Base-by-base conservation (phyloP, 2,113 vertebrate species). In the Shinisaurus crocodilurus region DNA sequence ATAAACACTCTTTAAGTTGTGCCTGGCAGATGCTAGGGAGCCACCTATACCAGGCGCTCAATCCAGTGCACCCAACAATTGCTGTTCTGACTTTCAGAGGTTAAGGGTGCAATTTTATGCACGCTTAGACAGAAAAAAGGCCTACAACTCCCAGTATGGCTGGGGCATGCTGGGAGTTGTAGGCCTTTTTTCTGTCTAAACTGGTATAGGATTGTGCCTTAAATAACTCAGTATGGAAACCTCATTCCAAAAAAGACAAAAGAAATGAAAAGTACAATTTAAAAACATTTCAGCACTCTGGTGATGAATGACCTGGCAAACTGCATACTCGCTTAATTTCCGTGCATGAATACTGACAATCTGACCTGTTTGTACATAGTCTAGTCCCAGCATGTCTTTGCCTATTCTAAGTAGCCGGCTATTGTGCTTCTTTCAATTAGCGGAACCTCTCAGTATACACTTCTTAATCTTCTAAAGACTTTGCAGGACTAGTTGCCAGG, bases 391-490 rank as follows among this genome's bases (percentile, higher is more conserved):
- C 43, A 70, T 70, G 65, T 84, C 45, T n/a, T 34, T 79, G 48
- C 86, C 50, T 85, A 34, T 63, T 57, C 48, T 29, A 79, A 70
- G 88, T 79, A 85, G 37, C 45, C 13, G 45, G 8, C 8, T 77
- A 79, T 84, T 92, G 2, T 5, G 0, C 43, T 83, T 90, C 60
- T 60, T 87, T 69, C 75, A 45, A 16, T 60, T 89, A 87, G 13
- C 67, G 72, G 20, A 84, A 32, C 67, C 12, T 43, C 60, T 57
- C 48, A 37, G 16, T 40, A 83, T 27, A 12, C 0, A 0, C 6
- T 5, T 23, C 40, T 34, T 88, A 92, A 88, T 76, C 54, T 48
- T 87, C 69, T 65, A 79, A 89, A 37, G 75, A 70, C 74, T 32
- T 84, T 69, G 40, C 40, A 72, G 88, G 8, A 80, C 90, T 72